Percentiles rank a stretch among this genome's conserved stretches.
Conservation (phyloP, 2,113 vertebrate genomes). For the Hyla sarda region DNA sequence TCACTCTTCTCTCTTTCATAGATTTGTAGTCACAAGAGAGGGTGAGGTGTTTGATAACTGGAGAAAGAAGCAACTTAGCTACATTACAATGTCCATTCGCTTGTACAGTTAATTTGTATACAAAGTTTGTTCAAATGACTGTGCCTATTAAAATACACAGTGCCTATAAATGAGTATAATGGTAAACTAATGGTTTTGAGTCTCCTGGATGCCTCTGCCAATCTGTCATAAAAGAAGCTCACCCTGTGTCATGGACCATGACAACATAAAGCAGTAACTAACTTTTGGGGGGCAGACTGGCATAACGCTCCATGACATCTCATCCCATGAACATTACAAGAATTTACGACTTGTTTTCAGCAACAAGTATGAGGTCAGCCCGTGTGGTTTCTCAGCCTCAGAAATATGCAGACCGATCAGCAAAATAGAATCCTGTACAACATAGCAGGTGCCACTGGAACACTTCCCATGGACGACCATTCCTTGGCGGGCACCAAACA, state of each 20-base stretch:
- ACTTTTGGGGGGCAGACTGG: conserved; percentile 15
- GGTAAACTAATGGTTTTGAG: background rate
- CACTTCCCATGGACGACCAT: background rate
- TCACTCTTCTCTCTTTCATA: too few species aligned
- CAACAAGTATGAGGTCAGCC: conserved; percentile 47
- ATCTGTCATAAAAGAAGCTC: too few species aligned
- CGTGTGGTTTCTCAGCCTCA: conserved; percentile 40
- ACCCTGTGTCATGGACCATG: too few species aligned
- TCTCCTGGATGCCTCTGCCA: conserved; percentile 19
- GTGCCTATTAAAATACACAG: too few species aligned
- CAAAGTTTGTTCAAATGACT: too few species aligned
- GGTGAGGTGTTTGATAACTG: too few species aligned
- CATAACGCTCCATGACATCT: conserved; percentile 38
- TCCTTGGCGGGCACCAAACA: conserved; percentile 19
- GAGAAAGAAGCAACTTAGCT: too few species aligned
- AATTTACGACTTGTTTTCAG: conserved; percentile 41
- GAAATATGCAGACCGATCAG: conserved; percentile 43
- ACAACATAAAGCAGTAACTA: background rate
- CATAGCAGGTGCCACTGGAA: conserved; percentile 35
- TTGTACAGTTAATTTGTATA: too few species aligned
- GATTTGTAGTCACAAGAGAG: too few species aligned
- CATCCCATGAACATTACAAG: conserved; percentile 40
- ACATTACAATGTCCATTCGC: too few species aligned
- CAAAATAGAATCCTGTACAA: conserved; percentile 15
- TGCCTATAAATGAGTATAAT: too few species aligned